Evolutionary conservation across 1,140 invertebrate species (phyloP).

Genomic region (Myzus persicae): DNA sequence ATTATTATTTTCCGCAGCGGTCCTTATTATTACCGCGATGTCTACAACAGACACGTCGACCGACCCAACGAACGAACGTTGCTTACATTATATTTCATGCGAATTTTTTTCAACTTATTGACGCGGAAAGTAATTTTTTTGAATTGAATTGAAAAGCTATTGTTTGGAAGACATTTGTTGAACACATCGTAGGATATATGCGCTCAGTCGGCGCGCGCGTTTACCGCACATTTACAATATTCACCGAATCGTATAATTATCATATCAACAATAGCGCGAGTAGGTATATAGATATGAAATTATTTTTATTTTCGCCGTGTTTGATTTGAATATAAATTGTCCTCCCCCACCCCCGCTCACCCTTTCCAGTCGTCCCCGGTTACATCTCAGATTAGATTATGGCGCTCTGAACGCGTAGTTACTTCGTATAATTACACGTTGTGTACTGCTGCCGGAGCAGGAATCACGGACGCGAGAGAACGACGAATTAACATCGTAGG

Average conservation of each 20-base stretch:
- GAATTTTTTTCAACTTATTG: constrained; percentile 19
- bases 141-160: constrained; percentile 44
- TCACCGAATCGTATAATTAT: constrained; percentile 44
- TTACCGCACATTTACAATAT: constrained; percentile 7
- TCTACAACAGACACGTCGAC: background rate
- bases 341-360: too few species aligned
- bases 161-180: constrained; percentile 40
- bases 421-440: background rate
- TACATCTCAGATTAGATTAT: constrained; percentile 4
- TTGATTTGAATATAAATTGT: background rate
- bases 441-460: background rate
- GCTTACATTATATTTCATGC: constrained; percentile 28
- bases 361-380: background rate
- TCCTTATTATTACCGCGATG: constrained; percentile 13
- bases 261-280: constrained; percentile 28
- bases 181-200: background rate
- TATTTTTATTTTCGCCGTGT: constrained; percentile 17
- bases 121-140: constrained; percentile 46
- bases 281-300: constrained; percentile 10
- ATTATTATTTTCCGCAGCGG: background rate
- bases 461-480: constrained; percentile 4
- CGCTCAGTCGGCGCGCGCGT: background rate
- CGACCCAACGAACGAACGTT: background rate
- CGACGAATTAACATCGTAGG: background rate
- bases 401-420: background rate